Evolutionary conservation across 2,113 vertebrate genomes (phyloP), one percentile per base, ranked within the genome.

Genomic region (Athene noctua): DNA sequence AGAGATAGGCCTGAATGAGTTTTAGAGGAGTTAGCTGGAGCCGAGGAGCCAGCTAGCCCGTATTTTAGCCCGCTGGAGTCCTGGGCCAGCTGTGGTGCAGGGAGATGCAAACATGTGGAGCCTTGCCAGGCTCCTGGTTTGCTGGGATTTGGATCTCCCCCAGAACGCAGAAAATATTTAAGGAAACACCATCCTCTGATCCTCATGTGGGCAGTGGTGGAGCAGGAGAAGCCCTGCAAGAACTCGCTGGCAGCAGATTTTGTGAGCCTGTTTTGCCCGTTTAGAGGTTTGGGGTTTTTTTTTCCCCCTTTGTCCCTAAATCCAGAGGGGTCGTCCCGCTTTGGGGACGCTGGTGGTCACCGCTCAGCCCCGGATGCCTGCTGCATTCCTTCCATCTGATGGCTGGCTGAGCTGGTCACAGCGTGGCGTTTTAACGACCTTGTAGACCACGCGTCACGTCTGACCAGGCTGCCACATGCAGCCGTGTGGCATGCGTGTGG

Each of bases 11-110:
- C 71, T 3, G 74, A 27, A 19, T 0, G 13, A 22, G 75, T 16
- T 23, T 32, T 5, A 3, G 3, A 6, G 65, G 29, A 1, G 6
- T 3, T 3, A 27, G n/a, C 6, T 11, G 0, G 3, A 27, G 10
- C 6, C 0, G 3, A 18, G 62, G 75, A 68, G 44, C 61, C 52
- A 18, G 34, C 61, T 4, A 15, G 34, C 27, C 42, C 67, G 0
- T 8, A 3, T 13, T 42, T 42, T 6, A 49, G 38, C 38, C 83
- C 25, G 0, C 59, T 18, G 67, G 38, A 86, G 55, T 15, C 42
- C 58, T 11, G 63, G 68, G 26, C 68, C 40, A 15, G 61, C 67
- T 17, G 62, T 7, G 91, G 16, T 13, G 36, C 25, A 19, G 44
- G 1, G 1, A 34, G 80, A n/a, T 10, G 32, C 91, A 15, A 29